phyloP scores from a whole-genome alignment of 2,113 vertebrate genomes.

The Forbesichthys papilliferus region DNA sequence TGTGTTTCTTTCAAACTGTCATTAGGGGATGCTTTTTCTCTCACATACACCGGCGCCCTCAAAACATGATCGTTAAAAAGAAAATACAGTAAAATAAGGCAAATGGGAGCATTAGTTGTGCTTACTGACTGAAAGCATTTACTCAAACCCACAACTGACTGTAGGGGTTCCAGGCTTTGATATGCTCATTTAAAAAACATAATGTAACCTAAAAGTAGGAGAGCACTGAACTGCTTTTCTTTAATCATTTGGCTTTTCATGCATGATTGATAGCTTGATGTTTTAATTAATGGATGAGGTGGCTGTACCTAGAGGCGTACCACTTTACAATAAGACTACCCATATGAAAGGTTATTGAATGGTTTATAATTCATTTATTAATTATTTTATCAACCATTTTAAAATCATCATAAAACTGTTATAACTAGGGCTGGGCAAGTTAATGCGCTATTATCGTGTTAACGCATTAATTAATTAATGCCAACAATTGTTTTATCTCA shows the following conservation, averaged over 20 bases:
- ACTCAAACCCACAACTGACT: constrained; percentile 55
- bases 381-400: no score
- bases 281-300: constrained; percentile 48
- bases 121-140: constrained; percentile 57
- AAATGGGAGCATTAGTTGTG: constrained; percentile 52
- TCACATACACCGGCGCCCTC: constrained; percentile 22
- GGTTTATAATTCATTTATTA: no score
- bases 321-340: background rate
- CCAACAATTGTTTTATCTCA: no score
- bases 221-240: constrained; percentile 7
- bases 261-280: constrained; percentile 57
- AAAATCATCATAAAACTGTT: no score
- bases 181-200: constrained; percentile 70
- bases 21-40: background rate
- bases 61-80: constrained; percentile 64
- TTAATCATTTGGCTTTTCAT: constrained; percentile 46
- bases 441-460: no score
- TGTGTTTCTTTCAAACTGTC: constrained; percentile 35
- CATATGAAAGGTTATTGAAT: constrained; percentile 21
- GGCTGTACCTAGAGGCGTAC: constrained; percentile 17
- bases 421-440: no score
- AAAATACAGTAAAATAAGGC: constrained; percentile 44
- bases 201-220: constrained; percentile 54
- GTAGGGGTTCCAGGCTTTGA: constrained; percentile 64
- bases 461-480: no score